phyloP scores from a whole-genome alignment of 2,797 vertebrate genomes.

The Xyrichtys novacula region DNA sequence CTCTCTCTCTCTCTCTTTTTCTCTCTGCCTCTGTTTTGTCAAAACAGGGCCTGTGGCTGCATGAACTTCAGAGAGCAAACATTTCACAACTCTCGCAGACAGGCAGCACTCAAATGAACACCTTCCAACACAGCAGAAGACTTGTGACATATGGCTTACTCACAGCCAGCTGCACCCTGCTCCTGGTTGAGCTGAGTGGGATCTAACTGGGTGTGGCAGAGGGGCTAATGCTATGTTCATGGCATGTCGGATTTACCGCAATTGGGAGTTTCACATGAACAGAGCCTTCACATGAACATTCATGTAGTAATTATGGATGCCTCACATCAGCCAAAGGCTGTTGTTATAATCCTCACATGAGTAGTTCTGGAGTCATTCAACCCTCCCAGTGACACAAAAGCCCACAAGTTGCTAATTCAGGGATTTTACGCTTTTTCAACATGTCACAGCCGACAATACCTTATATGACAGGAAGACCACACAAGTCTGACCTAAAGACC shows the following conservation, averaged over 20 bases:
- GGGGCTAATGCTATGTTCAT: constrained; percentile 1
- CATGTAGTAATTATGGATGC: neutral
- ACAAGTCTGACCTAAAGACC: neutral
- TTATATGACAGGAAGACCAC: neutral
- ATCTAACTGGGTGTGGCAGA: constrained; percentile 28
- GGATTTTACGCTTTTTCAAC: neutral
- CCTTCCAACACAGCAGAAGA: constrained; percentile 46
- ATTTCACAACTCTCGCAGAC: constrained; percentile 70
- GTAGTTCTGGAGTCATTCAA: neutral
- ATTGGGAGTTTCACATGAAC: constrained; percentile 22
- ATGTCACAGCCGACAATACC: neutral
- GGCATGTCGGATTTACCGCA: neutral
- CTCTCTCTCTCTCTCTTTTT: constrained; percentile 1
- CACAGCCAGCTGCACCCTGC: constrained; percentile 51
- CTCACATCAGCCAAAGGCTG: neutral
- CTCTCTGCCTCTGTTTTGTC: constrained; percentile 7
- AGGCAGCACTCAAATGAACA: constrained; percentile 45
- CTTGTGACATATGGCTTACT: constrained; percentile 56
- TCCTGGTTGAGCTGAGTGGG: constrained; percentile 37
- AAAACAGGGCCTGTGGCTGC: constrained; percentile 49
- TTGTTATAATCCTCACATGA: neutral
- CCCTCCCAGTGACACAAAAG: too few species aligned
- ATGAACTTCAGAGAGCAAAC: constrained; percentile 66
- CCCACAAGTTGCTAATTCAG: neutral
- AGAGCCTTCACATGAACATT: neutral